These are phyloP conservation scores for Philopedon plagiatum DNA, from an alignment of 2,888 invertebrate genomes.

Conservation along the genomic window DNA sequence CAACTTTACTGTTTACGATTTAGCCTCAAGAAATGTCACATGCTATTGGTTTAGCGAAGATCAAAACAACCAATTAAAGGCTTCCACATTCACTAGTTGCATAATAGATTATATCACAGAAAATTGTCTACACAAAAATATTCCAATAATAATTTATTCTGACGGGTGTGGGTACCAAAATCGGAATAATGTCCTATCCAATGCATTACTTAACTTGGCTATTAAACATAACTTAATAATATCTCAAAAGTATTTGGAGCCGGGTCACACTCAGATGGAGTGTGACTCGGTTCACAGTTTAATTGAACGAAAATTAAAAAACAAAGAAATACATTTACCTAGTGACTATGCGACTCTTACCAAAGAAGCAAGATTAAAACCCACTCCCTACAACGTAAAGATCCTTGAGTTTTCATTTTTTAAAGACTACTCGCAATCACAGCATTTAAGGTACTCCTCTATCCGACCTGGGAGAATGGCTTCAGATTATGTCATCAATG, in stretches of 20 bases:
- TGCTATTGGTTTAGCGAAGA: neutral
- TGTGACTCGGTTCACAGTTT: conserved; percentile 1
- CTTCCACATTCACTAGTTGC: neutral
- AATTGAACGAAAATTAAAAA: conserved; percentile 23
- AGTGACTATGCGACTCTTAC: no score
- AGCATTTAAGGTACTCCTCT: no score
- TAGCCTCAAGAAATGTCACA: neutral
- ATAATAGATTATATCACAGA: neutral
- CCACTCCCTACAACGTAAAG: no score
- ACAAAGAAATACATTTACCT: no score
- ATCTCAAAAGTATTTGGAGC: neutral
- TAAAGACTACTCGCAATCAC: no score
- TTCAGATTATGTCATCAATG: no score
- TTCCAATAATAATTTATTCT: neutral
- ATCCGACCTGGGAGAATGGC: no score
- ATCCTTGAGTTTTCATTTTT: no score
- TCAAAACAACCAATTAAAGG: neutral
- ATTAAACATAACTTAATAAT: neutral
- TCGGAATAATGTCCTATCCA: neutral
- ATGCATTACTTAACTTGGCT: neutral
- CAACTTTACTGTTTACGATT: neutral
- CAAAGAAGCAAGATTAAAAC: no score
- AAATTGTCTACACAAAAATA: neutral
- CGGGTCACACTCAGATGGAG: neutral
- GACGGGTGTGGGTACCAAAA: neutral